Conservation (phyloP, 2,797 vertebrate species). For the Ceyx erithaca region DNA sequence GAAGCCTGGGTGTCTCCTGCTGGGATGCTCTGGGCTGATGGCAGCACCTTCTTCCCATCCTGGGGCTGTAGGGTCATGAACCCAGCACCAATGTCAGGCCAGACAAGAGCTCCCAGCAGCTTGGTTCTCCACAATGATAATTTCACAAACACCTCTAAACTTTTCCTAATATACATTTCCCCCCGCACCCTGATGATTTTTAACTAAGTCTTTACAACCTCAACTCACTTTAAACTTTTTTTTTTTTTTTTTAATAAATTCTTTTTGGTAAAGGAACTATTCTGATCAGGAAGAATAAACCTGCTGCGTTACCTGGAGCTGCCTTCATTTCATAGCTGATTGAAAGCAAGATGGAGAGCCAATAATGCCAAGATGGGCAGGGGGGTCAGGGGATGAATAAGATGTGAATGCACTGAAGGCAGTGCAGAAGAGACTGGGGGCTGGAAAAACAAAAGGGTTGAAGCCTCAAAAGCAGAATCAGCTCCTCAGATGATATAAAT, state of each 20-base stretch:
- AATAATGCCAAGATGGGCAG: not conserved
- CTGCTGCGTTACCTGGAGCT: not conserved
- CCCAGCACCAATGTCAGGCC: rapidly evolving
- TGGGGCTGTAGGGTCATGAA: not conserved
- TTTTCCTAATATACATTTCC: not conserved
- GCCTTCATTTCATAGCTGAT: constrained; percentile 37
- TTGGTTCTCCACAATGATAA: not conserved
- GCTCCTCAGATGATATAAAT: not conserved
- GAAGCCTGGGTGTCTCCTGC: not conserved
- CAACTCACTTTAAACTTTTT: not conserved
- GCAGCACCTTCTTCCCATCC: not conserved
- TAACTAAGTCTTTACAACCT: constrained; percentile 23
- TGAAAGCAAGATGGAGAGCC: not conserved
- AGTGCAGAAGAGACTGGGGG: not conserved
- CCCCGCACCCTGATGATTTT: not conserved
- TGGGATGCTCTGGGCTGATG: not conserved
- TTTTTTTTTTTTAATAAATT: not conserved
- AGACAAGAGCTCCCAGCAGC: not conserved
- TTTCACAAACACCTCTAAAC: not conserved
- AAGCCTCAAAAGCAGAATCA: constrained; percentile 11
- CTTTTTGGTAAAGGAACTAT: not conserved
- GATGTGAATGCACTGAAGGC: not conserved
- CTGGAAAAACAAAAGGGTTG: constrained; percentile 16
- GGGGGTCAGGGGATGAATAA: not conserved
- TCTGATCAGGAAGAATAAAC: not conserved